Base-by-base conservation (phyloP, 2,888 invertebrate species). In the Cheilosia variabilis region DNA sequence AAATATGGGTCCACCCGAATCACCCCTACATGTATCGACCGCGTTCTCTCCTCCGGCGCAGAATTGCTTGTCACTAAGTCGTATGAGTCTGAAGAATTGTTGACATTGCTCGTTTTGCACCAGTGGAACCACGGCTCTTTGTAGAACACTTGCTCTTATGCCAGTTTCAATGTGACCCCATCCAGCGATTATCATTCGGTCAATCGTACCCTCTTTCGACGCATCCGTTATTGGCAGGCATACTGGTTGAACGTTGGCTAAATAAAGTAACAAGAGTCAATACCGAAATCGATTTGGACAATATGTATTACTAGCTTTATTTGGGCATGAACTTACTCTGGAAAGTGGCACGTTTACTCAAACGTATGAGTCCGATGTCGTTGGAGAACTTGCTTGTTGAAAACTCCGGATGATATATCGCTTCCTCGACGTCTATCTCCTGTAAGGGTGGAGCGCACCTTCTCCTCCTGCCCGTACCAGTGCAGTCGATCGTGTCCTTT, bases 351-450 rank as follows among this genome's bases (percentile, higher is more conserved):
- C 87, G 27, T 0, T 88, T 88, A 41, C 89, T 80, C 3, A 92
- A 68, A 87, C 94, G 93, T 65, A 95, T 89, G 5, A 95, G 89
- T 0, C 94, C 95, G 57, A 95, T 93, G 88, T 95, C 95, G 87
- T 95, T 91, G 15, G 91, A 90, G 17, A 93, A 89, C 27, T 88
- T 88, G 0, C 87, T 72, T 2, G 83, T 79, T 7, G 78, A 93
- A 87, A 94, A 95, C 4, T 92, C 91, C 0, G 93, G 93, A 90
- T 95, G 95, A 2, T 92, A 89, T 22, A 93, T 92, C 19, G 92
- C 88, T 55, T 89, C 86, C 3, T 88, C 90, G 10, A 92, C 84
- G 7, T 88, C 90, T 62, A 88, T 89, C 41, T 93, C 92, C 89
- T 93, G 93, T 4, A 91, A 89, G 2, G 91, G 91, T 13, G 91